Conservation (phyloP, 2,797 vertebrate species). For the Rhinatrema bivittatum region DNA sequence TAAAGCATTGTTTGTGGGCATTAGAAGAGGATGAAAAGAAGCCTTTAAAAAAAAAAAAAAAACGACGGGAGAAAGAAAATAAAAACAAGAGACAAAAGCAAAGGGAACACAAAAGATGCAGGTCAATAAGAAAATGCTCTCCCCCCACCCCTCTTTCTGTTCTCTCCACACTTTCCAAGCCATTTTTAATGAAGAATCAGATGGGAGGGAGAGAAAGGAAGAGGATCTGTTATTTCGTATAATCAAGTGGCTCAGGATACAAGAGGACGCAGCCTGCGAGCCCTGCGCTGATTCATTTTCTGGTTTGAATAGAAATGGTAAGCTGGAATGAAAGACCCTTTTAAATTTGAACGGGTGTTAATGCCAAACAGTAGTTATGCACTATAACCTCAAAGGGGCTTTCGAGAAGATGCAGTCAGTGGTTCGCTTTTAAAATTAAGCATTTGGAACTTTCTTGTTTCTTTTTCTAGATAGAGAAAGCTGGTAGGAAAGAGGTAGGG, state of each 20-base stretch:
- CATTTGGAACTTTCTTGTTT: not conserved
- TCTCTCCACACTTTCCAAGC: conserved; percentile 87
- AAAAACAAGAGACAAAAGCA: conserved; percentile 47
- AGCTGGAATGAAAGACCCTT: conserved; percentile 36
- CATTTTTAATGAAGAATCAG: conserved; percentile 96
- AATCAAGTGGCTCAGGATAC: conserved; percentile 56
- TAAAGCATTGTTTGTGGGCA: conserved; percentile 49
- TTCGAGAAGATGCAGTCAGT: conserved; percentile 15
- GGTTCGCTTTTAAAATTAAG: not conserved
- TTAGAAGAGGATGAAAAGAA: conserved; percentile 46
- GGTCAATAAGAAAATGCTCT: conserved; percentile 56
- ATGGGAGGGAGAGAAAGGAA: conserved; percentile 65
- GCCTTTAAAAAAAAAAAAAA: conserved; percentile 51
- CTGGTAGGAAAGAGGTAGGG: no score
- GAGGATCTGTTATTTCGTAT: conserved; percentile 58
- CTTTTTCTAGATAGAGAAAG: no score
- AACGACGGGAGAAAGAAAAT: conserved; percentile 41
- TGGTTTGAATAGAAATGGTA: conserved; percentile 43
- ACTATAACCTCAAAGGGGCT: conserved; percentile 27
- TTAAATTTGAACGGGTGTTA: no score
- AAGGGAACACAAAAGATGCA: conserved; percentile 65
- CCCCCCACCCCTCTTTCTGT: conserved; percentile 51
- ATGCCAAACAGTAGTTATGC: conserved; percentile 35
- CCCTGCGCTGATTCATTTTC: conserved; percentile 41
- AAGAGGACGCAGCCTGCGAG: conserved; percentile 41